These are phyloP conservation scores for Drosophila insularis DNA, from an alignment of 1,140 invertebrate species.

Conservation along the genomic window DNA sequence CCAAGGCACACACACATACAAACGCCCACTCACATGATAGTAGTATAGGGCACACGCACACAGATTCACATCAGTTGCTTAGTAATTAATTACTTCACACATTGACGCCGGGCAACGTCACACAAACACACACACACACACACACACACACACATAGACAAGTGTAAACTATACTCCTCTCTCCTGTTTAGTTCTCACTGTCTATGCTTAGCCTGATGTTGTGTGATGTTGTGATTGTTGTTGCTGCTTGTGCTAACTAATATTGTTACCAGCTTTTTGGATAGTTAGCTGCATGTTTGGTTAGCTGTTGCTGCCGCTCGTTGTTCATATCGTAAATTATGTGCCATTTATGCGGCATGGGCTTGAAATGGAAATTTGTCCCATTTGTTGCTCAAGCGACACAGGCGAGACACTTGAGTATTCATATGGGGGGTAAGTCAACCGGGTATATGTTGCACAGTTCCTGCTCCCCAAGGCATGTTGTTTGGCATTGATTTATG, in stretches of 20 bases:
- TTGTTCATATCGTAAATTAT: conserved; percentile 76
- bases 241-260: conserved; percentile 58
- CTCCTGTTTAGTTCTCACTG: conserved; percentile 11
- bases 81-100: conserved; percentile 81
- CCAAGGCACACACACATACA: conserved; percentile 45
- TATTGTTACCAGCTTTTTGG: conserved; percentile 78
- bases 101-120: conserved; percentile 65
- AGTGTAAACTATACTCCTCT: conserved; percentile 65
- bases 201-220: conserved; percentile 23
- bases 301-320: conserved; percentile 53
- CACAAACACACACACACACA: conserved; percentile 41
- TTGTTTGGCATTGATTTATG: conserved; percentile 78
- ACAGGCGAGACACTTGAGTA: conserved; percentile 72
- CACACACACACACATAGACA: conserved; percentile 28
- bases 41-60: conserved; percentile 35
- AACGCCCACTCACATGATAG: conserved; percentile 10
- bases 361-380: conserved; percentile 81
- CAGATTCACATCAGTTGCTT: conserved; percentile 78
- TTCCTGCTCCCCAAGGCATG: conserved; percentile 37
- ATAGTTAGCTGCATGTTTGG: conserved; percentile 78
- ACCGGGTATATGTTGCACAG: not conserved
- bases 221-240: conserved; percentile 25
- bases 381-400: conserved; percentile 71
- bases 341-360: conserved; percentile 78
- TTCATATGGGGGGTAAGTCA: conserved; percentile 59